Percentiles rank a stretch among this genome's conserved stretches.
Evolutionary conservation across 2,888 invertebrate species (phyloP).

Genomic region (Eurois occulta): DNA sequence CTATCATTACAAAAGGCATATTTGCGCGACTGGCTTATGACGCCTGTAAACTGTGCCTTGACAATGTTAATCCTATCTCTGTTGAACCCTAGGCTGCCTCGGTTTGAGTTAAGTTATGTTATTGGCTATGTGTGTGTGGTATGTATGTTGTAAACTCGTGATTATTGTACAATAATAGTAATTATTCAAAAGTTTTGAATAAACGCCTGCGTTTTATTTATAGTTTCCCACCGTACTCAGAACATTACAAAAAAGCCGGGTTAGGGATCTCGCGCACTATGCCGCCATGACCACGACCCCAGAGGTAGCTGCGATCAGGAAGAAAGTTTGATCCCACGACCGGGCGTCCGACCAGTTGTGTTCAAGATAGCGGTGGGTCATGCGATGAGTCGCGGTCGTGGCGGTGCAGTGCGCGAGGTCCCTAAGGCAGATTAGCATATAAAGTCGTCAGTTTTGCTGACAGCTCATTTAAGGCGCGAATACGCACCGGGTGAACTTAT

Average conservation of each 20-base stretch:
- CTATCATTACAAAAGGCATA: not conserved
- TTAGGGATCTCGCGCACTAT: not conserved
- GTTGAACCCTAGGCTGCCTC: conserved; percentile 46
- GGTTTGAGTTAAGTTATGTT: conserved; percentile 34
- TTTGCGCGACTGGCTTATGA: not conserved
- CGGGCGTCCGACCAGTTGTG: no score
- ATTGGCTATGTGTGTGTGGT: conserved; percentile 35
- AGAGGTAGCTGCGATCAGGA: no score
- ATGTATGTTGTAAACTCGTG: conserved; percentile 37
- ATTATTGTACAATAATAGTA: conserved; percentile 66
- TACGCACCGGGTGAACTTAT: no score
- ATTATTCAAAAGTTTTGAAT: conserved; percentile 64
- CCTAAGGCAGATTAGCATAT: no score
- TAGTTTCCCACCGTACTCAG: not conserved
- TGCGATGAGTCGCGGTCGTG: no score
- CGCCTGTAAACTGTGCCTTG: conserved; percentile 30
- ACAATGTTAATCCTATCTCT: not conserved
- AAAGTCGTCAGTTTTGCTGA: no score
- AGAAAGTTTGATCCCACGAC: no score
- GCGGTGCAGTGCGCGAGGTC: no score
- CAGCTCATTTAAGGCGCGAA: no score
- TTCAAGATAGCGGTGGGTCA: no score
- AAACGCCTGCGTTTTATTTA: conserved; percentile 36
- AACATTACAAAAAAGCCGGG: not conserved
- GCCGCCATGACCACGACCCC: no score